Base-by-base conservation (phyloP, 2,113 vertebrate species). In the Axis porcinus region DNA sequence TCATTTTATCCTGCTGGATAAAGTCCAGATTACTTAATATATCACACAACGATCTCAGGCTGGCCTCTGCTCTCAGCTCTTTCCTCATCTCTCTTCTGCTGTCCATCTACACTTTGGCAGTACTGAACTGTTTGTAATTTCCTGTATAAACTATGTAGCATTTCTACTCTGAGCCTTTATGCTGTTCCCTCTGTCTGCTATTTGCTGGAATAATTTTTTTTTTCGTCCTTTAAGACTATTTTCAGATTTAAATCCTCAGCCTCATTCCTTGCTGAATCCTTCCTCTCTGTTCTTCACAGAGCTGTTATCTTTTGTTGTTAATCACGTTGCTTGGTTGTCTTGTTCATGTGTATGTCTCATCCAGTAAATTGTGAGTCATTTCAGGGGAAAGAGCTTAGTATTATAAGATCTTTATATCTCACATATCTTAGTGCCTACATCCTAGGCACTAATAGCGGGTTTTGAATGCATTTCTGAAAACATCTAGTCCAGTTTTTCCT, bases 161-260 rank as follows among this genome's bases (percentile, higher is more conserved):
- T 57, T 96, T 58, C 40, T 8, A 1, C 82, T 64, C 43, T 52
- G 87, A 67, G 16, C 14, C 47, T 86, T 91, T 28, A 60, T 76
- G n/a, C n/a, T 64, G 1, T 97, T 94, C 25, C 43, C 30, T 90
- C 28, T 55, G 28, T 70, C 60, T 55, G 89, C 21, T 81, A 1
- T 79, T 92, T 94, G 43, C 50, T 33, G 70, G 45, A 33, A 54
- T 86, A 36, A 3, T 64, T 79, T 85, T 86, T 40, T 82, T 62
- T 54, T 89, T 52, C 6, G 3, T 78, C 5, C 43, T 70, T 58
- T 57, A 95, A 62, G 40, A 76, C 62, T 60, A 78, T 96, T 96
- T 96, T 96, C 55, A 86, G 25, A 45, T 96, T 94, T 91, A 83
- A 85, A 57, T 60, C 30, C 45, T 19, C 57, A 40, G 82, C 7